Base-by-base conservation (phyloP, 2,888 invertebrate species). In the Drosophila dives region DNA sequence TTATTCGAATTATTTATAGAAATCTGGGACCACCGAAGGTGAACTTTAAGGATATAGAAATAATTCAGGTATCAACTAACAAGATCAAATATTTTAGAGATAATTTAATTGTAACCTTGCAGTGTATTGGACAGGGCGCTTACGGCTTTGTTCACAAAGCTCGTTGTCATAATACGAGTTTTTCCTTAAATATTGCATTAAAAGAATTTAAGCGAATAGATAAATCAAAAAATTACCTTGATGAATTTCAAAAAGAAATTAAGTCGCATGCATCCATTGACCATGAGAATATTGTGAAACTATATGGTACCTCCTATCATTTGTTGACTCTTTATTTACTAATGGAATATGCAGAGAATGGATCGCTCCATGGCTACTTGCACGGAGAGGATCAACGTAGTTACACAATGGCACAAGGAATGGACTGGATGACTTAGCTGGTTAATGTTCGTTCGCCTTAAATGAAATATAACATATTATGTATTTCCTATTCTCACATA, bases 401-500 rank as follows among this genome's bases (percentile, higher is more conserved):
- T 29, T 61, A 51, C 20, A 33, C 50, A 29, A 20, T 50, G 20
- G 32, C 6, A 6, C 2, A 20, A 3, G 48, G 15, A 20, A 29
- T 61, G 8, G 17, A 20, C 15, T 60, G 38, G 60, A 60, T 60
- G 60, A n/a, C 5, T 1, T 36, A 60, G 36, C 23, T 36, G 36
- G 26, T 17, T 8, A 54, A 54, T 36, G 54, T 54, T 54, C 11
- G 54, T 68, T 58, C 26, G 15, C 8, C 2, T 34, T 3, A 2
- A 20, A 33, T 4, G 2, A 1, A 2, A 17, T 17, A 6, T 20
- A 42, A 42, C 20, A 20, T 20, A 11, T 11, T 3, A 54, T 26
- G 11, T 36, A 36, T 17, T 10, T 29, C 12, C 3, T 20, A 7
- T 29, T 29, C 29, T 34, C 10, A 17, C 23, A 23, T 53, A 26